A percentile compares a stretch with the other conserved stretches of the same genome.
Conservation (phyloP, 2,797 vertebrate species). For the Catharus ustulatus region DNA sequence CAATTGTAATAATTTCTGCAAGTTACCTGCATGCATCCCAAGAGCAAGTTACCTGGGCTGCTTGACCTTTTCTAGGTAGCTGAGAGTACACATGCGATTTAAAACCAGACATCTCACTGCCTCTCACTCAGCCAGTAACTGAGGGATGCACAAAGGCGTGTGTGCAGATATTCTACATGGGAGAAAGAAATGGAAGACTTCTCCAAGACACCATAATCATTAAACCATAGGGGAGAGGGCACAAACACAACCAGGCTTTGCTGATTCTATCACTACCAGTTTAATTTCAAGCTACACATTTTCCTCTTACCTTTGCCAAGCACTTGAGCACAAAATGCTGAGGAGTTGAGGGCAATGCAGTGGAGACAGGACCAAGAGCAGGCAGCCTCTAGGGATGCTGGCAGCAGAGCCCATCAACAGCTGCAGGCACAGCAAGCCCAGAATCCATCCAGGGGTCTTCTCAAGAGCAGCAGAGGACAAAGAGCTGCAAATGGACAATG, state of each 20-base stretch:
- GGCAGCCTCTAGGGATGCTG: accelerated
- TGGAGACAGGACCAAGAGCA: accelerated
- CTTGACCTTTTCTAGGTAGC: background rate
- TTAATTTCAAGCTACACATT: background rate
- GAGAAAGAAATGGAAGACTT: background rate
- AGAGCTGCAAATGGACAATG: accelerated
- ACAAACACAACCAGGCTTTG: background rate
- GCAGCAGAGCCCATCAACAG: background rate
- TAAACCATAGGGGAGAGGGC: accelerated
- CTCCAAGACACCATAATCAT: background rate
- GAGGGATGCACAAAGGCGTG: background rate
- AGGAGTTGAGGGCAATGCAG: accelerated
- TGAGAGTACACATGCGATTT: background rate
- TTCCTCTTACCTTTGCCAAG: background rate
- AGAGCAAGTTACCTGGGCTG: background rate
- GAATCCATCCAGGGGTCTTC: background rate
- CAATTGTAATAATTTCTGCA: background rate
- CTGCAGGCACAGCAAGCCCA: background rate
- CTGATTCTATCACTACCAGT: background rate
- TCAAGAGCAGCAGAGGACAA: background rate
- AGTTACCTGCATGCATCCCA: background rate
- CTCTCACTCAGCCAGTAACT: background rate
- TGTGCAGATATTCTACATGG: accelerated
- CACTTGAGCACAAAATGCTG: accelerated
- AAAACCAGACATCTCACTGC: background rate